Base-by-base conservation (phyloP, 1,140 invertebrate genomes). In the Drosophila pachea region DNA sequence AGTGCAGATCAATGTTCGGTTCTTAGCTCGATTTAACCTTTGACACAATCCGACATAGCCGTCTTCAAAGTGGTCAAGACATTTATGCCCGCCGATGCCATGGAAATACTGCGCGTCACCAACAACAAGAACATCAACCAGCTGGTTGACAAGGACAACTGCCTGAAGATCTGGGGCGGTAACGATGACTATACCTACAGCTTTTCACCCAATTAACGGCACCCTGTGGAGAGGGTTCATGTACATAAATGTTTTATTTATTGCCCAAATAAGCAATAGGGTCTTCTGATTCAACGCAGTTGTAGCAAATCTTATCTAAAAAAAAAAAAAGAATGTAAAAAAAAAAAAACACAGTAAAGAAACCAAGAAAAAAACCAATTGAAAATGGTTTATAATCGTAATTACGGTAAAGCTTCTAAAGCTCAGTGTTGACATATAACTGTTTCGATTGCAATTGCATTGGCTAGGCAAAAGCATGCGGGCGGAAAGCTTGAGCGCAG, bases 11-110 rank as follows among this genome's bases (percentile, higher is more conserved):
- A 22, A 22, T 22, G 22, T 22, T 22, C 22, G 22, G 22, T 22
- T 22, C 22, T 1, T 22, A 3, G 22, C 22, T 22, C 22, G 22
- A 22, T 3, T 22, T 22, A 22, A 22, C 22, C 3, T 22, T 22
- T 22, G 22, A 22, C 22, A 2, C 22, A 22, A 2, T 22, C 22
- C 22, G 9, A 6, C 68, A 68, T 70, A 95, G 96, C 97, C 74
- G 95, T 95, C 0, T 98, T 98, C 90, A 97, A 95, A 90, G 92
- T 98, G 31, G 95, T 98, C 11, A 98, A 98, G 90, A 91, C 92
- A 0, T 94, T 96, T 92, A 89, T 98, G 59, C 97, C 96, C 29
- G 92, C 95, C 3, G 95, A 97, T 87, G 96, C 95, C 16, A 93
- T 97, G 12, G 93, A 96, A 75, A 95, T 95, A 90, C 95, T 98